Base-by-base conservation (phyloP, 2,113 vertebrate genomes). In the Onychostoma macrolepis region DNA sequence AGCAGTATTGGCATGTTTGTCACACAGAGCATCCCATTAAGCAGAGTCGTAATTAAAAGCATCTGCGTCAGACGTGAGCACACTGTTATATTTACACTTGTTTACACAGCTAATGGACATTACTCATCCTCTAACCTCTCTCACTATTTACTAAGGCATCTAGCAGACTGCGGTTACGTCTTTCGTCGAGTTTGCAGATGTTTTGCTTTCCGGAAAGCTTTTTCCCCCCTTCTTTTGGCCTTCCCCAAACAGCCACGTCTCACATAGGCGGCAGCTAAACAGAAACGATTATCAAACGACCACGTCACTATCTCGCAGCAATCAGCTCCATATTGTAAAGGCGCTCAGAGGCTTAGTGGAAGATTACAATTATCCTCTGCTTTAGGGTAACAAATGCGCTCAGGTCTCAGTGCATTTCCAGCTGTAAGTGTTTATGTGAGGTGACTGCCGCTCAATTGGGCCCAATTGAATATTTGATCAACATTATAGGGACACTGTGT, bases 291-390 rank as follows among this genome's bases (percentile, higher is more conserved):
- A 67, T 19, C 43, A 88, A 89, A 89, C 88, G 82, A 80, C 80
- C 81, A 79, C 67, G 4, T 75, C 3, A 5, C 15, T 80, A 71
- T 88, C 85, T 88, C 77, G 56, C 87, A 7, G 76, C 78, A 90
- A 88, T 92, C 90, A 90, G 82, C 30, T 69, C 8, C n/a, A 77
- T 77, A 88, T 89, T 84, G 83, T 90, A 65, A 74, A 30, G 38
- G 56, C 17, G 9, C 65, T 80, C 41, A 61, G 63, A 36, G 19
- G 80, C 79, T 88, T 76, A 86, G 77, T 1, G 21, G 86, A 85
- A 80, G 87, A 92, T 89, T 85, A 86, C 76, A 90, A 86, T 90
- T 89, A 89, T 58, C 45, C 83, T 19, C 63, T 13, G 8, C 87
- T 89, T 77, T 87, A 41, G 77, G 85, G 30, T 28, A 85, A 43